Base-by-base conservation (phyloP, 2,113 vertebrate genomes). In the Chlamydotis undulata region DNA sequence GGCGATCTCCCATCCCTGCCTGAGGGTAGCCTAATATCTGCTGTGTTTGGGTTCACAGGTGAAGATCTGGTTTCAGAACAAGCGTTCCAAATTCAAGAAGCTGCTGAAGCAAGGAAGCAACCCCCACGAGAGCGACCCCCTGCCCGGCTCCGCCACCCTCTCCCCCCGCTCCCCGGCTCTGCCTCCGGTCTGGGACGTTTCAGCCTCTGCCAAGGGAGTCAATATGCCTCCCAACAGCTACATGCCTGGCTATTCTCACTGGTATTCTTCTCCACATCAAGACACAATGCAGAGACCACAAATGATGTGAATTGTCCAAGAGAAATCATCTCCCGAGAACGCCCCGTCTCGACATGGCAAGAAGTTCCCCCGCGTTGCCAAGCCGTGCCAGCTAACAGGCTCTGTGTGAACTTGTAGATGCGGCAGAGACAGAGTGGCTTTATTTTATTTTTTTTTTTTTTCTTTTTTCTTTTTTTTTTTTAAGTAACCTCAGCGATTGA, bases 61-160 rank as follows among this genome's bases (percentile, higher is more conserved):
- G 98, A 99, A 99, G 98, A 99, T 99, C 89, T 99, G 99, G 99
- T 99, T 99, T 98, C 99, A 99, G 98, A 99, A 99, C 97, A 99
- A 99, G 95, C 99, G 99, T 91, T 99, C 99, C 96, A 99, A 99
- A 97, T 99, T 99, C 98, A 99, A 99, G 98, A 99, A 99, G 98
- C 96, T 99, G 92, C 98, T 99, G 92, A 99, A 99, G 95, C 99
- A 99, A 97, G 99, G 99, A 69, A 96, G 98, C 93, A 99, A 99
- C 95, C 99, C 99, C 9, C 99, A 99, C 12, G 99, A 99, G 96
- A 99, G 96, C 31, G 99, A 99, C 97, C 98, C 98, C 28, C 98
- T 99, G 49, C 99, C 99, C 4, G 99, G 98, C 56, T 99, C 99
- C 6, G 99, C 99, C 59, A 98, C 99, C 65, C 98, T 99, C 33